These are phyloP conservation scores for Euschistus heros DNA, from an alignment of 1,140 invertebrate species.

Conservation along the genomic window DNA sequence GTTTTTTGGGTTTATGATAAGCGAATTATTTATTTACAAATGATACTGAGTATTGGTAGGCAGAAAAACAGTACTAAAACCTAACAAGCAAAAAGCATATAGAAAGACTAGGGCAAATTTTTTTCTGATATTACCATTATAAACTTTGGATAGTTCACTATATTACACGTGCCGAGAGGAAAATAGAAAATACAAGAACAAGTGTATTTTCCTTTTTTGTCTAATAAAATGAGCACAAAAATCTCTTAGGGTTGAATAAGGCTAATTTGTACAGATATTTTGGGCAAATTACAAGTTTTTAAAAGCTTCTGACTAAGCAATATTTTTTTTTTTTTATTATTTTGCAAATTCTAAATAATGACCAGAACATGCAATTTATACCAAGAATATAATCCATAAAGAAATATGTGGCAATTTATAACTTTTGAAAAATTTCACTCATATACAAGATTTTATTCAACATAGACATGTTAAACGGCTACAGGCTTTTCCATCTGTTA, in stretches of 20 bases:
- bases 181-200: conserved; percentile 11
- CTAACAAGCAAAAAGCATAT: conserved; percentile 14
- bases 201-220: not conserved
- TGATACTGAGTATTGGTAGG: not conserved
- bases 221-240: conserved; percentile 11
- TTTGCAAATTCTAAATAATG: not conserved
- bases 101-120: conserved; percentile 13
- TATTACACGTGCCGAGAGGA: conserved; percentile 10
- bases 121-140: not conserved
- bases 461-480: not conserved
- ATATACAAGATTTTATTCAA: too few species aligned
- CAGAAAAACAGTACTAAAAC: conserved; percentile 5
- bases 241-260: conserved; percentile 14
- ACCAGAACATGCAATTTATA: not conserved
- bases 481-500: conserved; percentile 13
- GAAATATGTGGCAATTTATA: too few species aligned
- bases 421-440: too few species aligned
- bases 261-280: conserved; percentile 10
- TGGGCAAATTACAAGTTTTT: conserved; percentile 1
- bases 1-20: too few species aligned
- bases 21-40: conserved; percentile 9
- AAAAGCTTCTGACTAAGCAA: conserved; percentile 7
- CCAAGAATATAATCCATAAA: too few species aligned
- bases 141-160: not conserved
- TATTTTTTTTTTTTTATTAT: not conserved